Base-by-base conservation (phyloP, 2,797 vertebrate species). In the Pseudomugil gertrudae region DNA sequence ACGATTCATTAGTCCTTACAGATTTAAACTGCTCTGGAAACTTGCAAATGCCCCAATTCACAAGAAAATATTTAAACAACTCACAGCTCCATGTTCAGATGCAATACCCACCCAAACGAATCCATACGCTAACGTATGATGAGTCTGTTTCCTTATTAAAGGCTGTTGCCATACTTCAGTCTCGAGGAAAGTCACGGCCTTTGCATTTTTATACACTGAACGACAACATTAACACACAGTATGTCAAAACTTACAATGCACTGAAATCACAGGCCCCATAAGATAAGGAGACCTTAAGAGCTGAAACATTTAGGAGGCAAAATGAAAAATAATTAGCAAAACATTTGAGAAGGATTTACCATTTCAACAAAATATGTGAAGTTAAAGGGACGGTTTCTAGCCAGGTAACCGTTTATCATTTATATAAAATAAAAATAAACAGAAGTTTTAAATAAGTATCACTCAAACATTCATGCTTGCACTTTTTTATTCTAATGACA, bases 1-100 rank as follows among this genome's bases (percentile, higher is more conserved):
- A 50, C 51, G 45, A 27, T 38, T 71, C 43, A 64, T 79, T 72
- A 68, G 48, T 54, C 74, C 63, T 67, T 32, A 24, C 56, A 56
- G 51, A 67, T 66, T 61, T 58, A 9, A 73, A n/a, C 19, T 1
- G 54, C 50, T 53, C 14, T 8, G 40, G 4, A 82, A 66, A 30
- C n/a, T 8, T n/a, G 38, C 5, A 43, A n/a, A 43, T 9, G 19
- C 40, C 50, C 77, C 56, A 50, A 60, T 36, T 23, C 14, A 27
- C 17, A 57, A 11, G 1, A 0, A 70, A 52, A 66, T 56, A 52
- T 35, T 0, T 43, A 8, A 77, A 50, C 26, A 47, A 51, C 9
- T n/a, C 7, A 67, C 17, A 15, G 11, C 30, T 60, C 33, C 13
- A 33, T 36, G 33, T 27, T 21, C 26, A 60, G 48, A 6, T 56